Evolutionary conservation across 2,888 invertebrate species (phyloP), one percentile per base, ranked within the genome.

Genomic region (Hecatera dysodea): DNA sequence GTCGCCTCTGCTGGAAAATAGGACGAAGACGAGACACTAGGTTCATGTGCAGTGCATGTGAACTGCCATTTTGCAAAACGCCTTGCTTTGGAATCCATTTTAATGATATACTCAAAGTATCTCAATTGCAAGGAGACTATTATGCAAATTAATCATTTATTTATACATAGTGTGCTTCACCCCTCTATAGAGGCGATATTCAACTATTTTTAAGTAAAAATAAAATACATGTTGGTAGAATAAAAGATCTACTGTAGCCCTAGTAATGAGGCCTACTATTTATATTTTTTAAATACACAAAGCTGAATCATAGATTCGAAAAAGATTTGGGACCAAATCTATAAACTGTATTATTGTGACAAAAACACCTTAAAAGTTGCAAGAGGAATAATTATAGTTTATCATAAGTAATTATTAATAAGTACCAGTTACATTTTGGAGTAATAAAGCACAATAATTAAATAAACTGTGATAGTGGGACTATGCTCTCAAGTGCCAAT

Each of bases 71-170:
- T 72, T 96, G 96, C 88, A 96, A 96, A 87, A 90, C 95, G 2
- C 95, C 95, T 64, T 96, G 96, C 87, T 96, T 96, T 59, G 95
- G 95, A 88, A 93, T 95, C 75, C 96, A 96, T 84, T 95, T 92
- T 68, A 95, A 94, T 90, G 95, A 95, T 82, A 87, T 94, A 85
- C 90, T 94, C 72, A 95, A 95, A 92, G 91, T 95, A 69, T 92
- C 94, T 82, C 94, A 95, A 79, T 84, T 94, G 69, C 94, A 94
- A 85, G 93, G 93, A 81, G 95, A 95, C 87, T 95, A 95, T 90
- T 95, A 94, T 78, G 94, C 95, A 84, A 90, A 93, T 85, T 95
- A 93, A 90, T 75, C 78, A 81, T 62, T 70, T 82, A 79, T 72
- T 83, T 83, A 80, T 79, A 78, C 74, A 77, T 73, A 85, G 73